phyloP scores from a whole-genome alignment of 2,113 vertebrate genomes.

The Bolborhynchus lineola region DNA sequence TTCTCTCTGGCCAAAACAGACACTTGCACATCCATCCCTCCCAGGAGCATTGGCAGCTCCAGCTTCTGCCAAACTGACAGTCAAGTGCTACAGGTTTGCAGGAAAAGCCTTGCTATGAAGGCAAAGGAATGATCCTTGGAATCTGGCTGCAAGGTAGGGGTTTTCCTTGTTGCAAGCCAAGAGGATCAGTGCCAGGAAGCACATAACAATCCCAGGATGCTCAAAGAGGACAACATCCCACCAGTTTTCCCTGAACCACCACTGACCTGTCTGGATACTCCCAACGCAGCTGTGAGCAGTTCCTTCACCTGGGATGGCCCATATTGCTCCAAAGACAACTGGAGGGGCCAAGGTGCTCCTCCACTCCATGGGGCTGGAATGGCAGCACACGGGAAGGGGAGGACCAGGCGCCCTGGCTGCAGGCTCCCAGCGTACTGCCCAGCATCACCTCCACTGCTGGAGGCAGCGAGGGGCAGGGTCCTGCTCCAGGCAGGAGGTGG shows the following conservation, averaged over 20 bases:
- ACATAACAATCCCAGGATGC: not conserved
- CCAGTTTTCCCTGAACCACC: not conserved
- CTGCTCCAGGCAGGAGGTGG: fast-evolving
- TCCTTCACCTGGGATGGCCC: not conserved
- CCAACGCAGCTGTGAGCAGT: not conserved
- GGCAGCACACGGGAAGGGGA: not conserved
- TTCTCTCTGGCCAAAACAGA: not conserved
- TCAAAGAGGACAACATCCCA: not conserved
- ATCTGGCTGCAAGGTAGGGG: not conserved
- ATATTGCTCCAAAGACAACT: fast-evolving
- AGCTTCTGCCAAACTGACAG: not conserved
- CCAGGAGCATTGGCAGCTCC: not conserved
- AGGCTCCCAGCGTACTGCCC: not conserved
- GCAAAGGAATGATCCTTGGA: not conserved
- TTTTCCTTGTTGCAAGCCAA: not conserved
- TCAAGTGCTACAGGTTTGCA: not conserved
- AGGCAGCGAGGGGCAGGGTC: not conserved
- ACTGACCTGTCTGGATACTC: not conserved
- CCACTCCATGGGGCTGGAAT: fast-evolving
- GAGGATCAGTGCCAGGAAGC: not conserved
- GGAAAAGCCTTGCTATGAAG: not conserved
- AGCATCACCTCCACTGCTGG: not conserved
- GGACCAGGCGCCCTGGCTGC: not conserved
- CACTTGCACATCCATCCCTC: not conserved
- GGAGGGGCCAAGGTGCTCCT: not conserved